These are phyloP conservation scores for Eumerus sabulonum DNA, from an alignment of 2,888 invertebrate species.

Conservation along the genomic window DNA sequence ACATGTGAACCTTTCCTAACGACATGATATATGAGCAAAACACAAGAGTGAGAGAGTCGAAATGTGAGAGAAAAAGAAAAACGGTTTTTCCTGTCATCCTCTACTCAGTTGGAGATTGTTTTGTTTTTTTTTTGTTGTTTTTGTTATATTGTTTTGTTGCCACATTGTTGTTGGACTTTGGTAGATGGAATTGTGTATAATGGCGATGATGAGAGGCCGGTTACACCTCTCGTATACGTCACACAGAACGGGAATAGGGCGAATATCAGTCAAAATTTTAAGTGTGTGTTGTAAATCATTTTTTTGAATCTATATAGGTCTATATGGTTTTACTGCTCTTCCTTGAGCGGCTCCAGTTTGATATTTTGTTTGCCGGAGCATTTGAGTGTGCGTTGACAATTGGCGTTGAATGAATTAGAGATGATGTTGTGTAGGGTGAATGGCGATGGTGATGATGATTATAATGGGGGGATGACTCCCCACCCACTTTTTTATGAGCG, in stretches of 20 bases:
- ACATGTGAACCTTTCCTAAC: conserved; percentile 66
- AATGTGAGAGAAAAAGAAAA: too few relatives aligned
- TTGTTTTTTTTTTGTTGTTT: conserved; percentile 20
- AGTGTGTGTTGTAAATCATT: conserved; percentile 69
- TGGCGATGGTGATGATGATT: conserved; percentile 46
- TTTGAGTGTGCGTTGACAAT: conserved; percentile 68
- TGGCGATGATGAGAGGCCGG: conserved; percentile 69
- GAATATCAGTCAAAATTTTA: conserved; percentile 68
- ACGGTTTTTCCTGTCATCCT: too few relatives aligned
- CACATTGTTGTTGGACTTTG: conserved; percentile 47
- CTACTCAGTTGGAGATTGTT: too few relatives aligned
- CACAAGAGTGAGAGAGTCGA: conserved; percentile 67
- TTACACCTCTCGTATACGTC: conserved; percentile 68
- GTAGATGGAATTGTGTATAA: conserved; percentile 47
- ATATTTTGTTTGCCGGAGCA: conserved; percentile 28
- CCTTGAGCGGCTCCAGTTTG: neutral
- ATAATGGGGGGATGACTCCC: conserved; percentile 60
- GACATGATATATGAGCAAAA: conserved; percentile 76
- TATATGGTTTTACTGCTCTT: too few relatives aligned
- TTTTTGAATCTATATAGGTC: conserved; percentile 5
- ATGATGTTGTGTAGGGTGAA: conserved; percentile 51
- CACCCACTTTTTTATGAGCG: conserved; percentile 57
- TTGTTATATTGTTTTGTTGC: conserved; percentile 60
- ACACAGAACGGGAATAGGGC: conserved; percentile 61
- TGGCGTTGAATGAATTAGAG: conserved; percentile 67